A percentile compares a stretch with the other conserved stretches of the same genome.
Conservation (phyloP, 2,797 vertebrate species). For the Acanthurus leucopareius region DNA sequence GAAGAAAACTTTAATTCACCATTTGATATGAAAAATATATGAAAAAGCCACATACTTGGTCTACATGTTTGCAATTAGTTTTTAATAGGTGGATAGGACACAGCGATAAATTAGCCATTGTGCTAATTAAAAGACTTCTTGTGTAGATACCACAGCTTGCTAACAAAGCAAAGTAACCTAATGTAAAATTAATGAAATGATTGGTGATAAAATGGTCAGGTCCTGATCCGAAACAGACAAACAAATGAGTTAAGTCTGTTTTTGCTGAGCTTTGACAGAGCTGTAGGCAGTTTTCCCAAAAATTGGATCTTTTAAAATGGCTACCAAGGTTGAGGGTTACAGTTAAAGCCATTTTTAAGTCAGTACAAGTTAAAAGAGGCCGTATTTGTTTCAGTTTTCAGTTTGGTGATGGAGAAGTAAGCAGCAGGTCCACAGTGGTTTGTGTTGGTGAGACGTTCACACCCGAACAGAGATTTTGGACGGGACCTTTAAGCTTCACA, state of each 20-base stretch:
- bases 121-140: too few relatives aligned
- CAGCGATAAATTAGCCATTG: too few relatives aligned
- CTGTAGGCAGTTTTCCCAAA: neutral
- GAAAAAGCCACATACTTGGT: neutral
- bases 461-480: conserved; percentile 40
- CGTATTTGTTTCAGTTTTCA: neutral
- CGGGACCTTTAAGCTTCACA: conserved; percentile 45
- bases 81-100: neutral
- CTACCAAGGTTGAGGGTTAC: neutral
- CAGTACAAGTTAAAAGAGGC: neutral
- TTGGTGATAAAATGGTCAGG: neutral
- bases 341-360: neutral
- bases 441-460: conserved; percentile 3
- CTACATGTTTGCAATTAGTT: neutral
- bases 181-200: neutral
- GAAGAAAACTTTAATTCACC: neutral
- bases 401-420: neutral
- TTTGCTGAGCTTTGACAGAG: neutral
- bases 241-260: too few relatives aligned
- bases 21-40: too few relatives aligned
- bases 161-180: too few relatives aligned
- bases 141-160: too few relatives aligned
- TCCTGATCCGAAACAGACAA: neutral
- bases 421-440: neutral
- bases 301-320: neutral